Conservation (phyloP, 2,797 vertebrate species). For the Anguilla marmorata region DNA sequence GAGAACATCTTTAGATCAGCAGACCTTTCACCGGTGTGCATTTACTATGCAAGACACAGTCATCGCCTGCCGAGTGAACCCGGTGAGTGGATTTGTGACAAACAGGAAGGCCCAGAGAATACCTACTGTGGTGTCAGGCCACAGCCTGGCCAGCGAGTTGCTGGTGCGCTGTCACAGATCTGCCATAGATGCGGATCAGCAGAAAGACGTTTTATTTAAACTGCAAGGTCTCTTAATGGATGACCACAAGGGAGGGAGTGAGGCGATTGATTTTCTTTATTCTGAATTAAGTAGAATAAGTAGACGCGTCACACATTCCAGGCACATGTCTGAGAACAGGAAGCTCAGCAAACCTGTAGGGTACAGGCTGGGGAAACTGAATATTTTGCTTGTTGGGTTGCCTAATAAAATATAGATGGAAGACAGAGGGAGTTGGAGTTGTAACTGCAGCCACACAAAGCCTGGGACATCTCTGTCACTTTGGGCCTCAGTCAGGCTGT, state of each 20-base stretch:
- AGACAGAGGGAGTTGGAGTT: conserved; percentile 74
- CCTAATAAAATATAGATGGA: conserved; percentile 90
- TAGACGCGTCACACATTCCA: conserved; percentile 58
- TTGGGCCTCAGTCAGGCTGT: conserved; percentile 72
- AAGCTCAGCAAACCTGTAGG: conserved; percentile 64
- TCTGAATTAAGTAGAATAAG: conserved; percentile 74
- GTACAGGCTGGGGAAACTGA: conserved; percentile 52
- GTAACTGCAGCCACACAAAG: conserved; percentile 78
- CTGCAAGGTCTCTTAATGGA: conserved; percentile 69
- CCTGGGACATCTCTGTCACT: conserved; percentile 82
- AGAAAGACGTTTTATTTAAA: conserved; percentile 76
- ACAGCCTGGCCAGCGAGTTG: conserved; percentile 58
- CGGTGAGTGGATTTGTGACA: conserved; percentile 32
- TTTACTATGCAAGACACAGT: background rate
- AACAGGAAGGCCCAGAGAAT: conserved; percentile 75
- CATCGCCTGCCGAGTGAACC: background rate
- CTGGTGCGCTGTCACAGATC: conserved; percentile 70
- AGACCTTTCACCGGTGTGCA: conserved; percentile 2
- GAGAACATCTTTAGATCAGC: conserved; percentile 4
- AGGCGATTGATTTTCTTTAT: conserved; percentile 79
- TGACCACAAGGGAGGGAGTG: conserved; percentile 75
- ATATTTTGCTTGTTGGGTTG: conserved; percentile 73
- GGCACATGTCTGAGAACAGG: conserved; percentile 58
- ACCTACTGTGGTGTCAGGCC: conserved; percentile 59
- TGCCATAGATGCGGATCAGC: conserved; percentile 68